phyloP scores from a whole-genome alignment of 2,797 vertebrate genomes.

The Enteromius afrohamiltoni region DNA sequence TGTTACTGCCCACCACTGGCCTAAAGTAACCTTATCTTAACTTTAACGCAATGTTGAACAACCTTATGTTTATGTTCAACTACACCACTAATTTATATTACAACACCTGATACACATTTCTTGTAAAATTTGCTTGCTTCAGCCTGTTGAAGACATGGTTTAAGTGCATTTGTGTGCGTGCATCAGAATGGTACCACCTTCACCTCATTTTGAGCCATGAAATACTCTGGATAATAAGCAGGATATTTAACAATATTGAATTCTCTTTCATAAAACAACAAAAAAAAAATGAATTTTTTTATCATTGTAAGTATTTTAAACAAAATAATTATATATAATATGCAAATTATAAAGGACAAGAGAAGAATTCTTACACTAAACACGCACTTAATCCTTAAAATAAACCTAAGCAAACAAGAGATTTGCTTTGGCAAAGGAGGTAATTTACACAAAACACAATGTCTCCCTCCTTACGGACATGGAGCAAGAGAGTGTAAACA shows the following conservation, averaged over 20 bases:
- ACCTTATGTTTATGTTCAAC: not conserved
- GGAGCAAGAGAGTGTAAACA: constrained; percentile 55
- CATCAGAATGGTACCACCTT: not conserved
- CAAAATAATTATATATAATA: not conserved
- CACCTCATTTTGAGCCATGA: not conserved
- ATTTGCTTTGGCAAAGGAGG: constrained; percentile 75
- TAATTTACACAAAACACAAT: constrained; percentile 69
- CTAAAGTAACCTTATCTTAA: too few species aligned
- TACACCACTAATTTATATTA: not conserved
- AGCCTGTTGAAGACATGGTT: too few species aligned
- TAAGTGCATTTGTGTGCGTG: too few species aligned
- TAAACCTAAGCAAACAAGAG: constrained; percentile 63
- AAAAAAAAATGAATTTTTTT: too few species aligned
- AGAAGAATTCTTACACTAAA: constrained; percentile 38
- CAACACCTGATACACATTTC: too few species aligned
- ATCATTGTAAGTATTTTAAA: not conserved
- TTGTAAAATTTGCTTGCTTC: not conserved
- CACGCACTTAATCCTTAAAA: constrained; percentile 51
- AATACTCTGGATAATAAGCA: too few species aligned
- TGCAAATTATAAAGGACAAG: not conserved
- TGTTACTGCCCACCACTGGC: too few species aligned
- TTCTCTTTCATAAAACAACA: not conserved
- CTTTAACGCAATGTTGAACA: not conserved
- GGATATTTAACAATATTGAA: too few species aligned
- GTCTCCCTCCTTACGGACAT: constrained; percentile 58